A percentile compares a stretch with the other conserved stretches of the same genome.
These are phyloP conservation scores for Coccyzus lansbergi DNA, from an alignment of 2,797 vertebrate genomes.

Conservation along the genomic window DNA sequence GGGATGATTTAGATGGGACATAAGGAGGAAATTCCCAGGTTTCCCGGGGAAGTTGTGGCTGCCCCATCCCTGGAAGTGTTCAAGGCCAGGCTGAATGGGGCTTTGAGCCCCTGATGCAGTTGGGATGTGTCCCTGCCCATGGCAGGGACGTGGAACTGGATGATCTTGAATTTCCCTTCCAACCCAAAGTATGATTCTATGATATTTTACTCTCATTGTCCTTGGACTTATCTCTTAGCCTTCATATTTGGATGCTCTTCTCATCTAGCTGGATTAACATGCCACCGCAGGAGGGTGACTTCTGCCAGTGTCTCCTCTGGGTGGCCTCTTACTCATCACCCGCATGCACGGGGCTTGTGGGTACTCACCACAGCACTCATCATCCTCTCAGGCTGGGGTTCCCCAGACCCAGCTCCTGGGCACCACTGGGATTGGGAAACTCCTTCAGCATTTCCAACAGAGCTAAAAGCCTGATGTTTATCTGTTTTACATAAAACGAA, in stretches of 20 bases:
- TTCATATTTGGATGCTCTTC: background rate
- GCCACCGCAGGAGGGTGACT: rapidly evolving
- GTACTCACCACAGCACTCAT: background rate
- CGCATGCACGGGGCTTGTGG: background rate
- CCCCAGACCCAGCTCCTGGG: rapidly evolving
- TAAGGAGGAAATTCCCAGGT: too few species aligned
- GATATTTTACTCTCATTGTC: background rate
- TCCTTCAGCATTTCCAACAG: background rate
- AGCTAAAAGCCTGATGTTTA: background rate
- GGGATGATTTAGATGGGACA: too few species aligned
- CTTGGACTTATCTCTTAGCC: background rate
- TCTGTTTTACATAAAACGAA: background rate
- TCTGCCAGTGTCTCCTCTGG: rapidly evolving
- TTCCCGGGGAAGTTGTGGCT: too few species aligned
- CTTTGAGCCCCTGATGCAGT: too few species aligned
- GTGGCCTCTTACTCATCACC: background rate
- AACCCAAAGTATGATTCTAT: too few species aligned
- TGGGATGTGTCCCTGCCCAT: too few species aligned
- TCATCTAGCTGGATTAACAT: too few species aligned
- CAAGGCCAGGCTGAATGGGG: too few species aligned
- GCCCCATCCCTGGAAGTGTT: too few species aligned
- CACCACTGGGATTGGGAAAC: background rate
- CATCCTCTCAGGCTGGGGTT: background rate
- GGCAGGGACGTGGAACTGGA: too few species aligned
- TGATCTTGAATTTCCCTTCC: too few species aligned